Conservation (phyloP, 1,140 invertebrate species). For the Kradibia gibbosae region DNA sequence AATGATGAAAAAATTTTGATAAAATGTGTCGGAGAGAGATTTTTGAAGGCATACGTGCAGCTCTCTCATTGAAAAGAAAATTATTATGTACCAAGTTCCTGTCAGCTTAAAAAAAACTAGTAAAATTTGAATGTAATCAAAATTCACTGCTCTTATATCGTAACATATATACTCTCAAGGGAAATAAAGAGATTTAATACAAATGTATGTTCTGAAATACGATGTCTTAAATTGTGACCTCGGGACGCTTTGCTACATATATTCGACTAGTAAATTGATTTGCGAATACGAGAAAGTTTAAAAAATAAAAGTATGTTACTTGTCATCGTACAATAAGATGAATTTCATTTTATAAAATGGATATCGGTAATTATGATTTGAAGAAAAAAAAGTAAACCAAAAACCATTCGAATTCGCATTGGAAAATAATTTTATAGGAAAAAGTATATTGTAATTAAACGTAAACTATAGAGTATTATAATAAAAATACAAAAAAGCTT, state of each 20-base stretch:
- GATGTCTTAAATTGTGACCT: background rate
- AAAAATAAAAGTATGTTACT: no score
- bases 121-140: background rate
- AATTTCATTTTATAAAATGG: no score
- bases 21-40: background rate
- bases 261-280: background rate
- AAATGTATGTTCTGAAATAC: background rate
- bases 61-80: background rate
- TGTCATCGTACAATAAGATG: no score
- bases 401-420: no score
- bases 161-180: background rate
- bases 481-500: no score
- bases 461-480: no score
- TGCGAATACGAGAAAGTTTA: background rate
- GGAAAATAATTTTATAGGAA: no score
- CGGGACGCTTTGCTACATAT: background rate
- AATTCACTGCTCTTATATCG: background rate
- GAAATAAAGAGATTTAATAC: background rate
- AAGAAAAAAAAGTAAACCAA: no score
- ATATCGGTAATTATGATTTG: no score
- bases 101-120: background rate
- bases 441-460: no score
- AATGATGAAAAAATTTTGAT: no score
- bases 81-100: slow-evolving; percentile 1
- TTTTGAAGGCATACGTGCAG: background rate